Percentiles rank a stretch among this genome's conserved stretches.
phyloP scores from a whole-genome alignment of 2,113 vertebrate species.

The Campylomormyrus numenius region DNA sequence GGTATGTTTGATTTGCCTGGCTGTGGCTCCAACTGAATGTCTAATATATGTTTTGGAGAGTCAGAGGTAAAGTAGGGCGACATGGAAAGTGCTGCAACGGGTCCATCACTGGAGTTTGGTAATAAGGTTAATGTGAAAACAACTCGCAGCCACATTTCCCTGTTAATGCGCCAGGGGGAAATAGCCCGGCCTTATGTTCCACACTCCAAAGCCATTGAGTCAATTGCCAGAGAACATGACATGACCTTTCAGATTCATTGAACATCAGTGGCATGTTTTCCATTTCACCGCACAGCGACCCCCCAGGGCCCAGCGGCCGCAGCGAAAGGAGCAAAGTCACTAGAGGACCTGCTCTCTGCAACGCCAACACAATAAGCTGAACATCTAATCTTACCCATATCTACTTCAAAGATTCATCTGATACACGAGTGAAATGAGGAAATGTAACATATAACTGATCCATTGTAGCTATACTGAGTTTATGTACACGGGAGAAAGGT shows the following conservation, averaged over 20 bases:
- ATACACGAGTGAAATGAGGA: neutral
- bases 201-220: constrained; percentile 83
- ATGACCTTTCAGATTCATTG: constrained; percentile 85
- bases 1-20: neutral
- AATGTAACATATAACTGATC: neutral
- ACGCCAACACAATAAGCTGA: constrained; percentile 56
- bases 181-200: constrained; percentile 69
- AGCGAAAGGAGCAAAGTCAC: constrained; percentile 79
- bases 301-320: constrained; percentile 72
- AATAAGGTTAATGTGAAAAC: constrained; percentile 87
- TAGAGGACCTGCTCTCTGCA: constrained; percentile 74
- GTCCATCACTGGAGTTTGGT: constrained; percentile 67
- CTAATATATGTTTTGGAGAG: neutral
- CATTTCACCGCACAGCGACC: constrained; percentile 68
- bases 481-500: neutral
- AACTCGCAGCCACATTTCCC: constrained; percentile 79
- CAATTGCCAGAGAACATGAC: constrained; percentile 88
- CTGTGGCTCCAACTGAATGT: neutral
- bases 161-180: constrained; percentile 73
- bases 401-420: neutral
- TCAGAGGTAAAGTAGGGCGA: constrained; percentile 36
- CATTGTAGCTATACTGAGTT: neutral
- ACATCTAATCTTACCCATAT: constrained; percentile 71
- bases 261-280: constrained; percentile 73
- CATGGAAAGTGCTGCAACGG: constrained; percentile 53